phyloP scores from a whole-genome alignment of 92 coral and sea anemone species.

The Ricordea florida region DNA sequence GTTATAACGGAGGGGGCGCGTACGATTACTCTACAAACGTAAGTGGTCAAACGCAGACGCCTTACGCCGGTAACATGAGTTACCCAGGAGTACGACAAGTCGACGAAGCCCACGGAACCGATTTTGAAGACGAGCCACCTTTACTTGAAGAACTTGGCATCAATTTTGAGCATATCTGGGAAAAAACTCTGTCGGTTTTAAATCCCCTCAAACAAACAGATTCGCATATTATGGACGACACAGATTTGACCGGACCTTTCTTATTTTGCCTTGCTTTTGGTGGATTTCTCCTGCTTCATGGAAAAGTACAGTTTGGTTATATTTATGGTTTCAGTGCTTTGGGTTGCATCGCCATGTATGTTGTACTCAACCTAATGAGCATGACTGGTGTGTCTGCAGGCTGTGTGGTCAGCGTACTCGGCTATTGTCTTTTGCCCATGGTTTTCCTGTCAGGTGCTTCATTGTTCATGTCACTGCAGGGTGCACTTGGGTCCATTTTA shows the following conservation, averaged over 20 bases:
- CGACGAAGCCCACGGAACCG: constrained; percentile 82
- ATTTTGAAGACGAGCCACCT: constrained; percentile 95
- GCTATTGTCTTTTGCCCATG: constrained; percentile 95
- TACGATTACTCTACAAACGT: constrained; percentile 61
- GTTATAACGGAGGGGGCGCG: constrained; percentile 51
- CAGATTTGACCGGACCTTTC: constrained; percentile 96
- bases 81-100: constrained; percentile 64
- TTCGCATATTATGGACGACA: constrained; percentile 96
- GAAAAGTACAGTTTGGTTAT: constrained; percentile 93
- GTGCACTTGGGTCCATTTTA: constrained; percentile 73
- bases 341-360: constrained; percentile 89
- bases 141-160: constrained; percentile 95
- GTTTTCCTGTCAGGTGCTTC: constrained; percentile 84
- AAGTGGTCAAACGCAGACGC: constrained; percentile 59
- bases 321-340: constrained; percentile 91
- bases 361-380: constrained; percentile 94
- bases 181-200: constrained; percentile 93
- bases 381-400: constrained; percentile 94
- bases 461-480: constrained; percentile 82
- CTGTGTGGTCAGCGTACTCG: constrained; percentile 88
- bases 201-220: constrained; percentile 88
- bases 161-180: constrained; percentile 94
- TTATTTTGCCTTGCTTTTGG: constrained; percentile 97
- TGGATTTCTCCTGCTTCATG: constrained; percentile 88
- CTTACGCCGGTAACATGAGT: constrained; percentile 61